Conservation (phyloP, 2,113 vertebrate species). For the Solenodon paradoxus region DNA sequence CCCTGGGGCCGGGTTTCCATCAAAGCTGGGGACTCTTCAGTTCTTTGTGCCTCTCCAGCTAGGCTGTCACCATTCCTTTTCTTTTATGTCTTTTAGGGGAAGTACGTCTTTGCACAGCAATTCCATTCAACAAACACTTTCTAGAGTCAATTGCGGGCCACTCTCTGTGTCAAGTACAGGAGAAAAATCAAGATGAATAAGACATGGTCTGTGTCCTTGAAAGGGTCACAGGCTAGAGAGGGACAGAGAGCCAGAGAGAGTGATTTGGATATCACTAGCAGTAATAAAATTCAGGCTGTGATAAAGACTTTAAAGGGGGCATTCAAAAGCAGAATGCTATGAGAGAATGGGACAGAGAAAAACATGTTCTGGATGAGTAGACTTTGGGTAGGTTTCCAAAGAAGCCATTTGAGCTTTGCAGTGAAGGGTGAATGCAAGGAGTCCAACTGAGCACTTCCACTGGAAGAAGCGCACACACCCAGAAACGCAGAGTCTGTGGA, state of each 20-base stretch:
- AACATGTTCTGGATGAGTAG: neutral
- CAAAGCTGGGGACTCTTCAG: conserved; percentile 36
- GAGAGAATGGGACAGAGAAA: neutral
- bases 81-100: neutral
- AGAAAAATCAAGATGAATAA: conserved; percentile 4
- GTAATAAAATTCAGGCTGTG: neutral
- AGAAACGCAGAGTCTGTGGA: too few relatives aligned
- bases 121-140: neutral
- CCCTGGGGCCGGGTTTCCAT: conserved; percentile 25
- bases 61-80: neutral
- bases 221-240: neutral
- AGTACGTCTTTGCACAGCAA: neutral
- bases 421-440: neutral
- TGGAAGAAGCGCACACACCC: too few relatives aligned
- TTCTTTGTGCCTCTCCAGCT: neutral
- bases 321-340: neutral
- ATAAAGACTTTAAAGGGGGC: neutral
- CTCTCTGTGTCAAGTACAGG: neutral
- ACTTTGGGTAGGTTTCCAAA: neutral
- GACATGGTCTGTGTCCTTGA: neutral
- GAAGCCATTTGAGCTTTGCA: neutral
- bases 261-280: neutral
- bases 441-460: too few relatives aligned
- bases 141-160: neutral
- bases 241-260: neutral